Evolutionary conservation across 2,797 vertebrate species (phyloP), one percentile per base, ranked within the genome.

Genomic region (Schizopygopsis malacanthus): DNA sequence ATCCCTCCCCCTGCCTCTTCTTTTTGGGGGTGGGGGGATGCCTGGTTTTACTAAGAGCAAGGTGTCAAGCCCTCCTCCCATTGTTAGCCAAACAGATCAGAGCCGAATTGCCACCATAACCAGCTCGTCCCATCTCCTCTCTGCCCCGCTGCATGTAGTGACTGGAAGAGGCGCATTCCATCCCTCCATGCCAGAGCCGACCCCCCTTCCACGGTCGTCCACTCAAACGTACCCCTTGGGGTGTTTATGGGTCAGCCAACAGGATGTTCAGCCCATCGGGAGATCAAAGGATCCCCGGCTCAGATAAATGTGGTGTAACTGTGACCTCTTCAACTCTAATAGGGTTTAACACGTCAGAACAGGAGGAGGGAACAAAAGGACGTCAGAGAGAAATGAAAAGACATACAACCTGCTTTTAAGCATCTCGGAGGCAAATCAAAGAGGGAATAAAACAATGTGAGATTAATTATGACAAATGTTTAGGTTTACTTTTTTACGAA

Each of bases 241-340:
- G 94, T 93, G 94, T 96, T 96, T 96, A 96, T 92, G 93, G 90
- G 92, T 83, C 90, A 92, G 91, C 92, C 86, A 91, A 93, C 95
- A 96, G 95, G 95, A 96, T 96, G 94, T 94, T 94, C 87, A 54
- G 90, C 93, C 94, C 93, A 93, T 91, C 86, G 83, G 85, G 83
- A 92, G 91, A 95, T 96, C 95, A 96, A 96, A 96, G 87, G 90
- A 92, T 90, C 91, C 91, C 87, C 88, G 89, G 89, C 91, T 75
- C 83, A 92, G 92, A 91, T 93, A 90, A 93, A 94, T 92, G 93
- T 88, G 91, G 89, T 45, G 72, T 90, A 90, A 90, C 93, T 92
- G 88, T 92, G 95, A 96, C 94, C 95, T 95, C 93, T 94, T 95
- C 92, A 95, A 94, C 95, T 89, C 89, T 59, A 59, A 89, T 56